Evolutionary conservation across 2,888 invertebrate genomes (phyloP).

Genomic region (Eupithecia tripunctaria): DNA sequence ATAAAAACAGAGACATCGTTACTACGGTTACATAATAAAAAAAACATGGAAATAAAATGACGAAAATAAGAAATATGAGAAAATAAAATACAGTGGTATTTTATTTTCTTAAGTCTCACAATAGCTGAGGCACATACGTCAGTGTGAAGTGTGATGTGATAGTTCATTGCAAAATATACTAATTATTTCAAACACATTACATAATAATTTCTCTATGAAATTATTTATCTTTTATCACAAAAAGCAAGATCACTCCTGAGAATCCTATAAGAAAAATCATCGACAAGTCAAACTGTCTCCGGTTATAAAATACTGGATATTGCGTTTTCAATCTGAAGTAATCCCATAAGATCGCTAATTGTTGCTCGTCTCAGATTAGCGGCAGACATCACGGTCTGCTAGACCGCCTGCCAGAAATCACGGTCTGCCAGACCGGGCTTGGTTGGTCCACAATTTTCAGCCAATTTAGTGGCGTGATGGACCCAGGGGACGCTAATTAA

Average conservation of each 20-base stretch:
- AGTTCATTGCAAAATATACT: too few relatives aligned
- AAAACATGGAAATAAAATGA: too few relatives aligned
- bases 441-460: conserved; percentile 40
- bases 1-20: too few relatives aligned
- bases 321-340: neutral
- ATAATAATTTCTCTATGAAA: too few relatives aligned
- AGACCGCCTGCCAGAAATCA: conserved; percentile 1
- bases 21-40: too few relatives aligned
- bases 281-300: neutral
- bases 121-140: too few relatives aligned
- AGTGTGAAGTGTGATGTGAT: too few relatives aligned
- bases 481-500: conserved; percentile 34
- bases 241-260: neutral
- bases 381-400: conserved; percentile 3
- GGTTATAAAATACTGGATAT: neutral
- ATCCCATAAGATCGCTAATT: conserved; percentile 13
- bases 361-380: conserved; percentile 1
- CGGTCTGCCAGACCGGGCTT: conserved; percentile 20
- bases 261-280: neutral
- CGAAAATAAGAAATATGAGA: too few relatives aligned
- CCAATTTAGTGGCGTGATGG: conserved; percentile 42
- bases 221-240: neutral
- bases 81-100: too few relatives aligned
- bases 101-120: too few relatives aligned
- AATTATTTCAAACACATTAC: too few relatives aligned